Conservation (phyloP, 2,113 vertebrate genomes). For the Heterochromis multidens region DNA sequence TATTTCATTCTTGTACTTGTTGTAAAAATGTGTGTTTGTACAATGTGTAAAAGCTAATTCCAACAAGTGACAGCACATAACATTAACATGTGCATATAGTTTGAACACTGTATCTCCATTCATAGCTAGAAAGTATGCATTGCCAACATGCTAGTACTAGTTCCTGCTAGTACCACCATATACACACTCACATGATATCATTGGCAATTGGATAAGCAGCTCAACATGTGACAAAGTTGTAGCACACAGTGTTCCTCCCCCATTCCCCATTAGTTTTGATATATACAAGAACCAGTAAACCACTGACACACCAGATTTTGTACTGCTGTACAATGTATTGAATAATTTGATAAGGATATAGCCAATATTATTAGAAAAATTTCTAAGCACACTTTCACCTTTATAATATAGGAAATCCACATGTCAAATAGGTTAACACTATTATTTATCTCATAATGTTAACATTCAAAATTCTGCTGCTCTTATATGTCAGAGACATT, state of each 20-base stretch:
- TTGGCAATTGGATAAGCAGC: slow-evolving; percentile 36
- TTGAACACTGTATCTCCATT: no score
- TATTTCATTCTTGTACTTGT: neutral
- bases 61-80: neutral
- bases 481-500: neutral
- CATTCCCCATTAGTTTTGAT: slow-evolving; percentile 12
- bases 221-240: slow-evolving; percentile 46
- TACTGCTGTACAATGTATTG: neutral
- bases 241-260: neutral
- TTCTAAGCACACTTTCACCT: neutral
- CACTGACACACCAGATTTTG: neutral
- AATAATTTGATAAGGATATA: neutral
- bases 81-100: neutral
- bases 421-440: neutral
- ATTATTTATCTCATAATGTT: neutral
- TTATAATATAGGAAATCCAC: neutral
- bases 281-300: slow-evolving; percentile 23
- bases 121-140: neutral
- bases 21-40: neutral
- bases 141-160: neutral
- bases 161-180: neutral
- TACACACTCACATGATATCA: slow-evolving; percentile 33
- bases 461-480: neutral
- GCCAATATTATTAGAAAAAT: neutral
- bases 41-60: neutral